Base-by-base conservation (phyloP, 1,140 invertebrate species). In the Branchinecta lindahli region DNA sequence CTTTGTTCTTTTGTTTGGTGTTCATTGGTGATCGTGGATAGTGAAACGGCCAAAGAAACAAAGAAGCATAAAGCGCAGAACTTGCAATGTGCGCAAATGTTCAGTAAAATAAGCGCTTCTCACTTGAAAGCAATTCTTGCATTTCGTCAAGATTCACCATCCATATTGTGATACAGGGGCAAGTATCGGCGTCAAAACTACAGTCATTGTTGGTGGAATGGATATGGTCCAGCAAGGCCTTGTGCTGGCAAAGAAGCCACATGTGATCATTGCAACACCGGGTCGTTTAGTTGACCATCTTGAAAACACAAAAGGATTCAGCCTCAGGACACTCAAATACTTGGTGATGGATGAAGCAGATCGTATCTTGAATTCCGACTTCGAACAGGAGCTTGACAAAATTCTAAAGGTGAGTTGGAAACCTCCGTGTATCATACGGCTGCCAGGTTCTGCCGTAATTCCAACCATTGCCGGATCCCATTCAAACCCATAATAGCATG, bases 261-360 rank as follows among this genome's bases (percentile, higher is more conserved):
- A 98, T 75, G 88, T 98, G 72, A 85, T 98, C 67, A 92, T 98
- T 72, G 91, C 91, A 6, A 96, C 93, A 0, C 93, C 93, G 6
- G 93, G 93, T 61, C 80, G 93, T 75, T 80, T 95, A 44, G 85
- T 94, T 6, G 92, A 96, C 80, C 92, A 95, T 79, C 81, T 95
- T 52, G 89, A 94, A 79, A 94, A 95, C 74, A 94, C 92, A 3
- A 96, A 96, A 81, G 94, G 93, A 44, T 96, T 97, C 75, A 91
- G 87, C 81, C 80, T 97, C 9, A 88, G 87, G 76, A 85, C 88
- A 7, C 80, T 96, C 0, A 96, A 95, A 79, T 96, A 87, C 79
- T 80, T 96, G 78, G 92, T 95, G 0, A 94, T 97, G 91, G 94
- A 97, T 77, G 94, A 97, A 85, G 94, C 94, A 7, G 94, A 97